Base-by-base conservation (phyloP, 2,797 vertebrate genomes). In the Oryzias sinensis region DNA sequence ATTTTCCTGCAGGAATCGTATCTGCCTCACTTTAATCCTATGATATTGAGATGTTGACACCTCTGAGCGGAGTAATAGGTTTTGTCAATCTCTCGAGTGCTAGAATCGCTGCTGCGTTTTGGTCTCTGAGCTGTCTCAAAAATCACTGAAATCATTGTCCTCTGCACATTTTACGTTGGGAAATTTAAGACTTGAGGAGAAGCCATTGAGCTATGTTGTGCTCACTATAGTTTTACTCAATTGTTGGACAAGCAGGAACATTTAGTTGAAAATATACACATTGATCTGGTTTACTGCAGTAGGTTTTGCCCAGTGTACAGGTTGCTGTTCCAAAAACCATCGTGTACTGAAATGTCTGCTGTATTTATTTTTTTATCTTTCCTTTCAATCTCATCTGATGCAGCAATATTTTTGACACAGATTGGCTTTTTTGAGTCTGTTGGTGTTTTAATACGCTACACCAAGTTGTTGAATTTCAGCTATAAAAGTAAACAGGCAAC, bases 321-420 rank as follows among this genome's bases (percentile, higher is more conserved):
- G 70, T 79, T 46, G 20, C 4, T 84, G 70, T 51, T 79, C 43
- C 22, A 67, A 33, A 63, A 20, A 5, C 53, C 71, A 65, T 62
- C 64, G 20, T 46, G 11, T 17, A 46, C 47, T 63, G 55, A 71
- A 24, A 59, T 4, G 6, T 53, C 2, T 53, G 7, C 8, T 45
- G 4, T 22, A 5, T 20, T 37, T 50, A 5, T 50, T 37, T 62
- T 71, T 61, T 59, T 55, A 56, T 60, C 50, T 61, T 58, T 25
- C 68, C 41, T 74, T 53, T 37, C 2, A 18, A 41, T 66, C 62
- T 70, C 77, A 81, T 81, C 68, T 85, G 84, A 59, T 9, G 43
- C 41, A 29, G 52, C 44, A 24, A 6, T 18, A 3, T 62, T 67
- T 48, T 46, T 76, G 84, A 80, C 74, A 79, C 37, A 2, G 13